Base-by-base conservation (phyloP, 2,888 invertebrate genomes). In the Mythimna ferrago region DNA sequence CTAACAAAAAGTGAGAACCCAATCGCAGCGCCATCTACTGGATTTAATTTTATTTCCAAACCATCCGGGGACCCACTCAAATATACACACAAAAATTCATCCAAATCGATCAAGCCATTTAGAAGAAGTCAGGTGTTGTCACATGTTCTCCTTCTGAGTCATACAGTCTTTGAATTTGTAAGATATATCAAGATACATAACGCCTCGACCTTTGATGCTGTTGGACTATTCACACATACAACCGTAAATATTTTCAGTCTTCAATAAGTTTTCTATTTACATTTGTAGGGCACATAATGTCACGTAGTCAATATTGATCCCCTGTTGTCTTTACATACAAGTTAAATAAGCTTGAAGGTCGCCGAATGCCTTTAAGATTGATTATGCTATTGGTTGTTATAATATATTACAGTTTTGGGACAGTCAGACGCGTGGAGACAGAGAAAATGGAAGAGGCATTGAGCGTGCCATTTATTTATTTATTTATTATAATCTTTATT, bases 381-480 rank as follows among this genome's bases (percentile, higher is more conserved):
- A 89, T 90, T 88, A 87, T 76, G 73, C 84, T 86, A 87, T 87
- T 87, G 86, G 79, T 82, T 86, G 85, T 84, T 84, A 87, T 88
- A 89, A 87, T 89, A 88, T 88, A 90, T 89, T 85, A 89, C 83
- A 85, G 83, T 91, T 89, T 87, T 86, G 84, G 86, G 84, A 87
- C 82, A 79, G 65, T 80, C 83, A 41, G 38, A 44, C 56, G 64
- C 81, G 48, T 7, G 26, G 86, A 86, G 11, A n/a, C 83, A 75
- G 14, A 73, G 26, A 7, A n/a, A 66, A 74, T 82, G 51, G 87
- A 88, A 81, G 14, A 9, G 61, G 9, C 71, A 38, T 14, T 41
- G 4, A n/a, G 60, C 11, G 38, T 38, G n/a, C 26, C 2, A 56
- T 5, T n/a, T 26, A 26, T 26, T 26, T 26, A 26, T 26, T 26